phyloP scores from a whole-genome alignment of 2,113 vertebrate species.

The Tychaedon coryphoeus region DNA sequence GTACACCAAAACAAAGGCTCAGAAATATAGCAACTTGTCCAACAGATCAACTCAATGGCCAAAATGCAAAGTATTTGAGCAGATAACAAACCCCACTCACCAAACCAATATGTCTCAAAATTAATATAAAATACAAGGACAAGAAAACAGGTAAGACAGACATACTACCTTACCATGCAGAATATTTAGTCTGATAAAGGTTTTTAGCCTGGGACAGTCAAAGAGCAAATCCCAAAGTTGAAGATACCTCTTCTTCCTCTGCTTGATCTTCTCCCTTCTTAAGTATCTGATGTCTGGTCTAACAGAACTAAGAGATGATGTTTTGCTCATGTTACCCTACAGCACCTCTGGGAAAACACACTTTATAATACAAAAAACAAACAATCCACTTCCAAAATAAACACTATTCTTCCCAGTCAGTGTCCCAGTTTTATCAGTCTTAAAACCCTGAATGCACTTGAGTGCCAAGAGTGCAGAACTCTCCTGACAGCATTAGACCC shows the following conservation, averaged over 20 bases:
- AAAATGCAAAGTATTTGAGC: neutral
- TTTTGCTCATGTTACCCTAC: neutral
- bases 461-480: neutral
- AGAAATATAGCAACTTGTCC: neutral
- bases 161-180: neutral
- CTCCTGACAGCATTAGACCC: neutral
- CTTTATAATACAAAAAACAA: neutral
- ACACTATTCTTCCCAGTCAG: neutral
- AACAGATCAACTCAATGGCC: neutral
- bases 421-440: neutral
- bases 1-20: neutral
- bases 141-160: neutral
- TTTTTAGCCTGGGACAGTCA: neutral
- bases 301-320: neutral
- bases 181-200: neutral
- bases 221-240: neutral
- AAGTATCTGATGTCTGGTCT: neutral
- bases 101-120: neutral
- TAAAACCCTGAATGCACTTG: neutral
- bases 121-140: neutral
- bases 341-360: neutral
- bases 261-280: neutral
- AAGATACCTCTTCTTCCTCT: neutral
- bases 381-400: neutral
- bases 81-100: neutral